Evolutionary conservation across 1,140 invertebrate genomes (phyloP).

Genomic region (Zaprionus ornatus): DNA sequence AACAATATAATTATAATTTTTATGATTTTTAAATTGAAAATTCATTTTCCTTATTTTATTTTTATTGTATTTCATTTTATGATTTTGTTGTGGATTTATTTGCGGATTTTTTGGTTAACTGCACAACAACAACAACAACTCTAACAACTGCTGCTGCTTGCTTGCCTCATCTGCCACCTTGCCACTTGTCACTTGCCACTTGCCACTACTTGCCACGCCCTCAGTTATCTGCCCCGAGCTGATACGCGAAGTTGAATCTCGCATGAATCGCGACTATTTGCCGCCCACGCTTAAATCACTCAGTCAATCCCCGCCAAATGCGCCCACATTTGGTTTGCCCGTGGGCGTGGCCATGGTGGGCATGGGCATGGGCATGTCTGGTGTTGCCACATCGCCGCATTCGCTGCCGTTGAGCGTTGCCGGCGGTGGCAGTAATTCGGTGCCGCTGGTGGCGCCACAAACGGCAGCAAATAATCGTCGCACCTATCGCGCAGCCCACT

Average conservation of each 20-base stretch:
- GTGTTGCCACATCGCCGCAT: constrained; percentile 40
- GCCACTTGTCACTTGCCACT: constrained; percentile 1
- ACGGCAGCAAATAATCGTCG: constrained; percentile 70
- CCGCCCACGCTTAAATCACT: constrained; percentile 86
- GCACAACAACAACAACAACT: constrained; percentile 44
- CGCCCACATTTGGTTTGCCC: constrained; percentile 40
- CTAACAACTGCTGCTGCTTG: constrained; percentile 32
- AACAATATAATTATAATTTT: constrained; percentile 27
- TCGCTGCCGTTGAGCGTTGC: constrained; percentile 17
- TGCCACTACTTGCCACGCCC: constrained; percentile 17
- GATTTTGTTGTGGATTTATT: constrained; percentile 27
- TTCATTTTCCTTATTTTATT: constrained; percentile 20
- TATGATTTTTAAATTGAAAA: constrained; percentile 27
- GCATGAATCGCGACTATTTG: constrained; percentile 92
- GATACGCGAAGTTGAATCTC: constrained; percentile 93
- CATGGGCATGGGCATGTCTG: constrained; percentile 33
- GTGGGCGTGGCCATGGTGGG: constrained; percentile 41
- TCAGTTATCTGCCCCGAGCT: constrained; percentile 92
- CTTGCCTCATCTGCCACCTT: constrained; percentile 5
- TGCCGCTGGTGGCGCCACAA: constrained; percentile 56
- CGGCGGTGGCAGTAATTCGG: constrained; percentile 49
- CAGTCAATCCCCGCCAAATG: constrained; percentile 75
- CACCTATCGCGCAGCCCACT: constrained; percentile 64
- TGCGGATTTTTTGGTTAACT: constrained; percentile 30
- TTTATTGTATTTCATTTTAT: constrained; percentile 37